Percentiles rank a stretch among this genome's conserved stretches.
Evolutionary conservation across 1,140 invertebrate species (phyloP).

Genomic region (Aradophagus sp.): DNA sequence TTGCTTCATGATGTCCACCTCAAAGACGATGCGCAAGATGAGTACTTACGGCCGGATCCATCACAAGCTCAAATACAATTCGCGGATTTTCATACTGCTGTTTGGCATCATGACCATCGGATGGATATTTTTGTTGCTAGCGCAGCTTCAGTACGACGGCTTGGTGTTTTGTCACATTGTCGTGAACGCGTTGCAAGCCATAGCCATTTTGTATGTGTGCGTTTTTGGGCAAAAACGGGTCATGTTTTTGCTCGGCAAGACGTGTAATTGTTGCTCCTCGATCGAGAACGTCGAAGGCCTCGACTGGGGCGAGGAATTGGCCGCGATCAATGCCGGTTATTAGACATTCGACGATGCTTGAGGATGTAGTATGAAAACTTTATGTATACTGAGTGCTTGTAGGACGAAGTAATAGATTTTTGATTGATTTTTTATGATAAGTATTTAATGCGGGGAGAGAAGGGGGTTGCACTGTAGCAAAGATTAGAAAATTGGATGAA

Average conservation of each 20-base stretch:
- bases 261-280: conserved; percentile 78
- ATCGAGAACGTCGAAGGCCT: conserved; percentile 78
- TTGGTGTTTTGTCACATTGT: conserved; percentile 83
- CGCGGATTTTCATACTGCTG: conserved; percentile 84
- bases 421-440: too few species aligned
- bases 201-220: conserved; percentile 84
- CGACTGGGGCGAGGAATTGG: conserved; percentile 91
- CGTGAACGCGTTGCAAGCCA: conserved; percentile 82
- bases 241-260: conserved; percentile 83
- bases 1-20: conserved; percentile 85
- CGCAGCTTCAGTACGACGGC: conserved; percentile 81
- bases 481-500: too few species aligned
- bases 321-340: conserved; percentile 85
- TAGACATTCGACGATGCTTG: conserved; percentile 64
- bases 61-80: conserved; percentile 89
- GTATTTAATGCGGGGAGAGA: too few species aligned
- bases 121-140: conserved; percentile 84
- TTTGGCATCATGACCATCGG: conserved; percentile 82
- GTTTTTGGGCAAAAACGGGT: conserved; percentile 85
- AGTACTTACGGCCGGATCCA: conserved; percentile 88
- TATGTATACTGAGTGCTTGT: too few species aligned
- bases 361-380: too few species aligned
- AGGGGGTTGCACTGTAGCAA: too few species aligned
- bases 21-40: conserved; percentile 85
- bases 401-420: too few species aligned